These are phyloP conservation scores for Brenthis ino DNA, from an alignment of 2,888 invertebrate genomes.

Conservation along the genomic window DNA sequence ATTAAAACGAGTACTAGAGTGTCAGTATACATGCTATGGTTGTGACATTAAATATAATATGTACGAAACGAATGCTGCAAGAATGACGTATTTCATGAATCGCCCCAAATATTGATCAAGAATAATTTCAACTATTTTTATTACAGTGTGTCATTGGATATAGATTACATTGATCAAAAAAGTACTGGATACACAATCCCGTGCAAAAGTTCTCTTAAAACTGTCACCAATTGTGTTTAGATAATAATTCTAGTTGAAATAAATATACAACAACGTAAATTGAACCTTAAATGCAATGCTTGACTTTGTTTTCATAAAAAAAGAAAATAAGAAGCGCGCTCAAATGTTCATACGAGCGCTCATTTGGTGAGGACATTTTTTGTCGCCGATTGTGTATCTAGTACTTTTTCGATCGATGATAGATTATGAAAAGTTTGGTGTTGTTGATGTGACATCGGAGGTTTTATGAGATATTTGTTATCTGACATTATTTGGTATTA, in stretches of 20 bases:
- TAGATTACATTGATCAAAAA: slow-evolving; percentile 18
- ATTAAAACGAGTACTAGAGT: neutral
- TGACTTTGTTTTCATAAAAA: too few relatives aligned
- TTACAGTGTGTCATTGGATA: slow-evolving; percentile 30
- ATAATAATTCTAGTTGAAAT: too few relatives aligned
- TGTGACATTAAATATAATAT: slow-evolving; percentile 19
- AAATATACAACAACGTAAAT: too few relatives aligned
- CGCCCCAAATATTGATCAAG: slow-evolving; percentile 5
- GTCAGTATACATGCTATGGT: slow-evolving; percentile 22
- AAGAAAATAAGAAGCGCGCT: too few relatives aligned
- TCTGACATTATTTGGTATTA: slow-evolving; percentile 19
- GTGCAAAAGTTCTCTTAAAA: too few relatives aligned
- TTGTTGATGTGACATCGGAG: slow-evolving; percentile 33
- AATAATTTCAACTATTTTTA: neutral
- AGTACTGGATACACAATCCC: too few relatives aligned
- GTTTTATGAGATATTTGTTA: slow-evolving; percentile 51
- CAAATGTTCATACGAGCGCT: too few relatives aligned
- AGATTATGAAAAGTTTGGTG: slow-evolving; percentile 37
- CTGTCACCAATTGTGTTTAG: too few relatives aligned
- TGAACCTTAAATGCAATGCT: too few relatives aligned
- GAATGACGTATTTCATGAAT: slow-evolving; percentile 10
- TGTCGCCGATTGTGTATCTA: too few relatives aligned
- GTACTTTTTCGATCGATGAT: neutral
- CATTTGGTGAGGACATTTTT: too few relatives aligned
- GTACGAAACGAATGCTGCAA: neutral